These are phyloP conservation scores for Eulemur mongoz DNA, from an alignment of 2,797 vertebrate species.

Conservation along the genomic window DNA sequence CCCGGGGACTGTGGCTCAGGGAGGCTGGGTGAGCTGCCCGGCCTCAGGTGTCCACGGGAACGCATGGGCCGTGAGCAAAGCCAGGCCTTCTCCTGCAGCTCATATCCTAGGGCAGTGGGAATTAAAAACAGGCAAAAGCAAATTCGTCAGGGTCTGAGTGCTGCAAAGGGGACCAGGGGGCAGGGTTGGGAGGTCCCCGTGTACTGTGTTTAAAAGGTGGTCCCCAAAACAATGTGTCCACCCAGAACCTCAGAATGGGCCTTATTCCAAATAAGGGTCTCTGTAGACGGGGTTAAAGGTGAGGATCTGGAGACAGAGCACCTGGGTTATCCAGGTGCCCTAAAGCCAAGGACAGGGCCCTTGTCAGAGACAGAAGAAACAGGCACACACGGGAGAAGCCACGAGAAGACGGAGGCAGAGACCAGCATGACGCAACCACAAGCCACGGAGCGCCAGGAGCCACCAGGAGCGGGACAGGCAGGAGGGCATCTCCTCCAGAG, in stretches of 20 bases:
- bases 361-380: neutral
- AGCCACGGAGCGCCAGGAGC: neutral
- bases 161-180: neutral
- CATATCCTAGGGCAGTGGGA: neutral
- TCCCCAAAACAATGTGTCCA: neutral
- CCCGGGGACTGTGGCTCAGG: neutral
- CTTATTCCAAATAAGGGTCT: neutral
- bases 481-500: no score
- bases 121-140: neutral
- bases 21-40: neutral
- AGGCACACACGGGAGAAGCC: neutral
- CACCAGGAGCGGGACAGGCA: no score
- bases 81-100: neutral
- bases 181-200: neutral
- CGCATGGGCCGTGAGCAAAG: neutral
- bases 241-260: neutral
- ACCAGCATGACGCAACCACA: accelerated
- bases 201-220: neutral
- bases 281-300: neutral
- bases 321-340: neutral
- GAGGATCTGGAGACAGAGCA: neutral
- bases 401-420: neutral
- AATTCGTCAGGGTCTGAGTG: neutral
- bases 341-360: neutral
- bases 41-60: accelerated